Evolutionary conservation across 2,888 invertebrate genomes (phyloP), one percentile per base, ranked within the genome.

Genomic region (Agonum fuliginosum): DNA sequence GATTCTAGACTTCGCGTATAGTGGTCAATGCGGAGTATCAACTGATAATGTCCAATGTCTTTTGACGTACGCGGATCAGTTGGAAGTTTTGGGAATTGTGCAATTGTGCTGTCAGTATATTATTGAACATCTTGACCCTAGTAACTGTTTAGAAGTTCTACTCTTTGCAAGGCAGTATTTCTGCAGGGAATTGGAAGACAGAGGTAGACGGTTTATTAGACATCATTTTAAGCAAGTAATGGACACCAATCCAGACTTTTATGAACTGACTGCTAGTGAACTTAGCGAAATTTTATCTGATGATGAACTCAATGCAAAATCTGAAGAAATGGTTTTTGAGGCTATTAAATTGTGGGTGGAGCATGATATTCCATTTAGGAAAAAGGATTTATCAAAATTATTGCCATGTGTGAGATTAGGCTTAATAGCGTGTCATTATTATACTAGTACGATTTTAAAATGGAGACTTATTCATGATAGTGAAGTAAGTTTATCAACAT

Each of bases 1-100:
- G 43, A 90, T 95, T 78, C 89, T 95, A 73, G 93, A 94, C 83
- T 95, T 91, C 83, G 93, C 93, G 0, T 95, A 95, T 83, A 93
- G 93, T 2, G 93, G 93, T 43, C 87, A 88, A 14, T 93, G 93
- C 83, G 84, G 86, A 73, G 90, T 95, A 41, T 91, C 89, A 2
- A 87, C 89, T 41, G 89, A 90, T 24, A 94, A 93, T 83, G 93
- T 94, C 3, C 92, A 94, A 84, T 88, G 89, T 79, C 87, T 95
- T 41, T 85, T 94, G 65, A 91, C 91, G 0, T 90, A 90, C 78
- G 93, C 94, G 1, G 94, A 95, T 84, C 91, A 92, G 81, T 92
- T 94, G 82, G 92, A 93, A 83, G 91, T 95, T 4, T 88, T 92
- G 10, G 93, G 92, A n/a, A 89, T 94, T 14, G 90, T 94, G 27